Evolutionary conservation across 2,797 vertebrate genomes (phyloP), one percentile per base, ranked within the genome.

Genomic region (Mormyrus hasselquistii): DNA sequence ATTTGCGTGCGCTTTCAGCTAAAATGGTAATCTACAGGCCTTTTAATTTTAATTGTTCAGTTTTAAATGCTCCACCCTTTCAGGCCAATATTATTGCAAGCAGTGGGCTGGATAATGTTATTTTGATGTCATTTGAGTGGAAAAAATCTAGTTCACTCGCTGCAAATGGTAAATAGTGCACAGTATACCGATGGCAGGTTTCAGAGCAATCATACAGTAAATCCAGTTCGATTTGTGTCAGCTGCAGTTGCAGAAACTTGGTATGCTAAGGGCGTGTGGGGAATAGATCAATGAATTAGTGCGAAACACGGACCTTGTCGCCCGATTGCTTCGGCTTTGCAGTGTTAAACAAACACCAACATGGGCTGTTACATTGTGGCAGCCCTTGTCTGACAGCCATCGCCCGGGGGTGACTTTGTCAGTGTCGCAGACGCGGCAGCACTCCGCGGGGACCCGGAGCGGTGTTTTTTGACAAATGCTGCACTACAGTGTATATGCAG

Each of bases 391-490:
- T 76, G 69, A 34, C 69, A 14, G 85, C 86, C 62, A 83, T 83
- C 87, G 25, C 87, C 88, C 59, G 52, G 34, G 87, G 88, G 57
- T 55, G 34, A 83, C 41, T 47, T 69, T 87, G 82, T 89, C 44
- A 52, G 59, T 53, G 49, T 79, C 29, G 86, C 89, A 89, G 53
- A 88, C 86, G 69, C 89, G 50, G 57, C 55, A n/a, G 47, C 34
- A 16, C 76, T 90, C 90, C 22, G 76, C 49, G 41, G 87, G 91
- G 91, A 87, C 87, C 53, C 19, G 62, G 55, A 89, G 50, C 88
- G 47, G 82, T 86, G 8, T 69, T 88, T 89, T 89, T 88, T 91
- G 92, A 79, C 65, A 92, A 89, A 92, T 90, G 88, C 89, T 92
- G 90, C 82, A 62, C 90, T 85, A 85, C 84, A 89, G 88, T 88